Conservation (phyloP, 1,140 invertebrate species). For the Eciton burchellii region DNA sequence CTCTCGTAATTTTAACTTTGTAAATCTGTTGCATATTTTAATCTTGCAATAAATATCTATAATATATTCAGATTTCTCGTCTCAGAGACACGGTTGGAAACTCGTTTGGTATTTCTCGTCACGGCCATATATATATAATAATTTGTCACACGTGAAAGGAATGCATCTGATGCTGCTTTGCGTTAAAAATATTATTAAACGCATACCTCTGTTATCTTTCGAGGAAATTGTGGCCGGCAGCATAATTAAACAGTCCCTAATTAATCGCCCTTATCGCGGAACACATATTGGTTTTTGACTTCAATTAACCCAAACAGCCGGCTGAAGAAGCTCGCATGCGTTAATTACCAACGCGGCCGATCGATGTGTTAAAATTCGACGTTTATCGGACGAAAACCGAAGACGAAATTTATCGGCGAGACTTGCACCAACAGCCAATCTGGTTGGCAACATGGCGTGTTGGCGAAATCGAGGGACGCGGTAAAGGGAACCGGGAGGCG, state of each 20-base stretch:
- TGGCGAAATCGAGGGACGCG: conserved; percentile 78
- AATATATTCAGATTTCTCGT: neutral
- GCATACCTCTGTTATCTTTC: neutral
- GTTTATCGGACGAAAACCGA: conserved; percentile 70
- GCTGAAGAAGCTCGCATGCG: conserved; percentile 61
- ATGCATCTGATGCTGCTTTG: too few relatives aligned
- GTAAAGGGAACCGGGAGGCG: conserved; percentile 47
- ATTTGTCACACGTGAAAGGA: neutral
- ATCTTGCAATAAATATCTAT: neutral
- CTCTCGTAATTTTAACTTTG: conserved; percentile 58
- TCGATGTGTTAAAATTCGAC: conserved; percentile 72
- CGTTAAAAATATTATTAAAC: neutral
- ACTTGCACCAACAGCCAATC: conserved; percentile 76
- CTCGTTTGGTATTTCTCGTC: neutral
- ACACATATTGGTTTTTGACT: conserved; percentile 20
- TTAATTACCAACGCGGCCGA: conserved; percentile 68
- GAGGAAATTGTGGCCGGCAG: neutral
- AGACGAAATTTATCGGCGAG: conserved; percentile 72
- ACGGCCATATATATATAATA: neutral
- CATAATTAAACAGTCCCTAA: conserved; percentile 3
- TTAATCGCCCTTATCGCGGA: neutral
- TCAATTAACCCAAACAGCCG: conserved; percentile 29
- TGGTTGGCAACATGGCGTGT: conserved; percentile 83
- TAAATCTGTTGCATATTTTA: neutral
- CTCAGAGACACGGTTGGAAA: neutral